Evolutionary conservation across 92 coral and sea anemone genomes (phyloP).

Genomic region (Phenganax marumi): DNA sequence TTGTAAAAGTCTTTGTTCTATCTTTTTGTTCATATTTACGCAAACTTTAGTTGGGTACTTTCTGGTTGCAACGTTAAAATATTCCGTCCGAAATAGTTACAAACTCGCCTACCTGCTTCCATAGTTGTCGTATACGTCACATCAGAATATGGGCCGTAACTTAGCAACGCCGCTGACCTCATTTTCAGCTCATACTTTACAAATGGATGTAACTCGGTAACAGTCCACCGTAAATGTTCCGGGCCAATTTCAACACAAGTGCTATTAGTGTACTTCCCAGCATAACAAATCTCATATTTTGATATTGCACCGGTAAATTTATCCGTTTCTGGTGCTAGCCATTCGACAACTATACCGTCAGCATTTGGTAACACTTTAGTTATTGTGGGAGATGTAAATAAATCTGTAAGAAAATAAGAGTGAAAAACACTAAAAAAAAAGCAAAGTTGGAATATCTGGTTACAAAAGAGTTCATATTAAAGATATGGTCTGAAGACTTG

Average conservation of each 20-base stretch:
- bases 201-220: constrained; percentile 27
- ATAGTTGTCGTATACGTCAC: background rate
- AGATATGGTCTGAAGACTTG: no score
- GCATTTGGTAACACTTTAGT: background rate
- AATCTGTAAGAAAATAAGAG: background rate
- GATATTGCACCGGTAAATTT: constrained; percentile 7
- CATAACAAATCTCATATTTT: constrained; percentile 23
- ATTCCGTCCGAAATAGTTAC: no score
- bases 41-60: no score
- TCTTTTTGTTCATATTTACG: no score
- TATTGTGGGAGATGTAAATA: constrained; percentile 15
- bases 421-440: no score
- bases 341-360: background rate
- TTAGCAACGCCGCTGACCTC: constrained; percentile 25
- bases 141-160: constrained; percentile 17
- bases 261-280: background rate
- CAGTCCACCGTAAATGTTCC: background rate
- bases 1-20: background rate
- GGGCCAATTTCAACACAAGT: background rate
- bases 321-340: constrained; percentile 5
- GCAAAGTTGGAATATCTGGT: no score
- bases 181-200: constrained; percentile 6
- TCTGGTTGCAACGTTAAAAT: no score
- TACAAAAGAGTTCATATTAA: no score
- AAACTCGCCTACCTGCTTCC: background rate